Percentiles rank a stretch among this genome's conserved stretches.
phyloP scores from a whole-genome alignment of 2,888 invertebrate genomes.

The Acrobasis consociella region DNA sequence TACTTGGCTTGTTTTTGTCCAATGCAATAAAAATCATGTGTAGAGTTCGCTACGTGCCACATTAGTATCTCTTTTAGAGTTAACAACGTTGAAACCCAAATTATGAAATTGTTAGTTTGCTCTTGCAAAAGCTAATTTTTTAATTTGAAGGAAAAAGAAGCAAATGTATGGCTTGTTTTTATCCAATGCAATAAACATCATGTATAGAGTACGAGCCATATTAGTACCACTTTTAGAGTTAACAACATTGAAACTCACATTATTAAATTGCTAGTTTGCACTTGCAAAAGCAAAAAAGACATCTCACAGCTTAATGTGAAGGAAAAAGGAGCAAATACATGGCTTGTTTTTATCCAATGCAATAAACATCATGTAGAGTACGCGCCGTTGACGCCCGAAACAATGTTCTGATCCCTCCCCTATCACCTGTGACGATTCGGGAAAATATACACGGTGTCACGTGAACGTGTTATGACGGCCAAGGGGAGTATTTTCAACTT shows the following conservation, averaged over 20 bases:
- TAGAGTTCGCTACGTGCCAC: too few relatives aligned
- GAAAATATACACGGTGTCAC: constrained; percentile 61
- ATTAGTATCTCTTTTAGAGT: too few relatives aligned
- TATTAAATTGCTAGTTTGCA: neutral
- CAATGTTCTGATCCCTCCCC: constrained; percentile 63
- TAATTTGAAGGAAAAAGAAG: constrained; percentile 18
- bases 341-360: constrained; percentile 28
- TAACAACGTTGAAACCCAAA: neutral
- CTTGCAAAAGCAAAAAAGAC: neutral
- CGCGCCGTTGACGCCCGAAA: constrained; percentile 50
- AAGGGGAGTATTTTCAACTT: constrained; percentile 48
- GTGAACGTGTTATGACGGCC: constrained; percentile 62
- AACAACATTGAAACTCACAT: neutral
- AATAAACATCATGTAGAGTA: constrained; percentile 35
- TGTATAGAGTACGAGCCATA: constrained; percentile 30
- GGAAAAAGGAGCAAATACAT: constrained; percentile 22
- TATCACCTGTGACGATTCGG: constrained; percentile 66
- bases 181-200: constrained; percentile 34
- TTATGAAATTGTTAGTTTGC: neutral
- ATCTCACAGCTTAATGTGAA: constrained; percentile 10
- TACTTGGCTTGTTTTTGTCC: too few relatives aligned
- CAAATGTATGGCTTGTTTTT: constrained; percentile 25
- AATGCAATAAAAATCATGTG: too few relatives aligned
- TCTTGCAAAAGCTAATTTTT: neutral
- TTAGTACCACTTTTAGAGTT: too few relatives aligned